Percentiles rank a stretch among this genome's conserved stretches.
phyloP scores from a whole-genome alignment of 2,113 vertebrate genomes.

The Lamprologus ornatipinnis region DNA sequence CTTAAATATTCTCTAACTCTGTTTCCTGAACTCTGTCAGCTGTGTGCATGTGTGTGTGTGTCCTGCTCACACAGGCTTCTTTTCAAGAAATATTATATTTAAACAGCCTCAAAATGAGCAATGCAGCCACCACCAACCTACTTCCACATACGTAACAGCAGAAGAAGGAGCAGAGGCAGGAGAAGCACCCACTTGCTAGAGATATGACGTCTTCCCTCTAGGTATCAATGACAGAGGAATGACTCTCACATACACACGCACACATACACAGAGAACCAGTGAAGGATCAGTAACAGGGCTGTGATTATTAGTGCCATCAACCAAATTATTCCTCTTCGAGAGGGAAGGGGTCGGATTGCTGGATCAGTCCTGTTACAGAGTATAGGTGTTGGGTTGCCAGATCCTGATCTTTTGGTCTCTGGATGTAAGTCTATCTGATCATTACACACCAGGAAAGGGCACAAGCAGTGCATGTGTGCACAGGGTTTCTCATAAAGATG shows the following conservation, averaged over 20 bases:
- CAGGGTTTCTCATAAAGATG: neutral
- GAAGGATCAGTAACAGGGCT: constrained; percentile 59
- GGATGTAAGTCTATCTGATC: constrained; percentile 49
- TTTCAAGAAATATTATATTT: neutral
- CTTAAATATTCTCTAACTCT: neutral
- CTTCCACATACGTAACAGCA: constrained; percentile 3
- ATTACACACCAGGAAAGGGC: constrained; percentile 24
- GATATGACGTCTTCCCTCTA: constrained; percentile 36
- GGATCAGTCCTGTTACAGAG: constrained; percentile 42
- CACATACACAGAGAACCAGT: neutral
- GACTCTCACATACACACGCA: neutral
- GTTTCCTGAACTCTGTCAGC: neutral
- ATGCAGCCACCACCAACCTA: neutral
- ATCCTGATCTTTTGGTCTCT: constrained; percentile 62
- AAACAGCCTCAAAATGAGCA: neutral
- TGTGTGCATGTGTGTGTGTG: neutral
- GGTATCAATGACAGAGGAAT: constrained; percentile 47
- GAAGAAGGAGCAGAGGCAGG: constrained; percentile 5
- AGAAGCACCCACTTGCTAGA: constrained; percentile 44
- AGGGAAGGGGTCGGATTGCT: constrained; percentile 53
- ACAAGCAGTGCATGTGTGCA: neutral
- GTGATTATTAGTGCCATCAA: constrained; percentile 69
- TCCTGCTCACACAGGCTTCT: neutral
- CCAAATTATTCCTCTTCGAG: constrained; percentile 63
- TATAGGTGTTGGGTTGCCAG: constrained; percentile 62